Base-by-base conservation (phyloP, 2,888 invertebrate genomes). In the Morpho achilles region DNA sequence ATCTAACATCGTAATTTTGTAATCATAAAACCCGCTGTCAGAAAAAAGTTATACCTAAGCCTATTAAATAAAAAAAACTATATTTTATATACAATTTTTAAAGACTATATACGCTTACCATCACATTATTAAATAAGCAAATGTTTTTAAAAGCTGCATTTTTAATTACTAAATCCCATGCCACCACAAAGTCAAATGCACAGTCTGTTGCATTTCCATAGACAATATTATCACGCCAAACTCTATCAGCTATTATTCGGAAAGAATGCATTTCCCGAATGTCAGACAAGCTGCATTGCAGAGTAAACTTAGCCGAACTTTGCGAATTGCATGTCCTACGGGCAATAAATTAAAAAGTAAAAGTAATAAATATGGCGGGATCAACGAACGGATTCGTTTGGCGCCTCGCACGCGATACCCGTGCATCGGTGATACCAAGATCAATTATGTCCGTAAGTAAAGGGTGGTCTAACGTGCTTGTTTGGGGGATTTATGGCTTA, bases 351-450 rank as follows among this genome's bases (percentile, higher is more conserved):
- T 67, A 67, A 70, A 69, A 71, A 71, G 68, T 69, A 70, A 71
- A 72, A 69, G 66, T 68, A 70, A 72, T 69, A 70, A 70, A 71
- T 72, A 68, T 66, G 61, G 64, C 58, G 65, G 66, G 72, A 70
- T 70, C 72, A 71, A 69, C 64, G 67, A 65, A 67, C 68, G 64
- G 65, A 67, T 66, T 65, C 65, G 67, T 61, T 66, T 60, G 67
- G 63, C 67, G 68, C 65, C 68, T 62, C 64, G 66, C 72, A 72
- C 65, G 68, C 70, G 64, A 67, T 57, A 60, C 62, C 16, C 65
- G 61, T 59, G 61, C 63, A 64, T 59, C 62, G 62, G 58, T 59
- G 60, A 64, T 64, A 66, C 59, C 53, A 61, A 56, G 61, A 66
- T 68, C 69, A 66, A 69, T 70, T 69, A 67, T 69, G 53, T 64